Conservation (phyloP, 2,797 vertebrate genomes). For the Molossus molossus region DNA sequence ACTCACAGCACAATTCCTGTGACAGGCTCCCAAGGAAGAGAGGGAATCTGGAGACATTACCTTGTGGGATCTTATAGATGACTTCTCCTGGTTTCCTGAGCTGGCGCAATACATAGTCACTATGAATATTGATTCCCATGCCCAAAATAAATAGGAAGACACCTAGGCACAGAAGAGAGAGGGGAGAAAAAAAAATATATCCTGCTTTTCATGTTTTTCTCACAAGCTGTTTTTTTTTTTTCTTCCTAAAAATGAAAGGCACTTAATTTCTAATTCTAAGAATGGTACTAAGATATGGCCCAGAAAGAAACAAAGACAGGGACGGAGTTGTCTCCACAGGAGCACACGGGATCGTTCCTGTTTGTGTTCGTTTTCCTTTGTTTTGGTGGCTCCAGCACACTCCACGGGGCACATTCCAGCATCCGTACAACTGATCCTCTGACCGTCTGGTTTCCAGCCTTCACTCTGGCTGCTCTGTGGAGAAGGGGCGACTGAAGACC, state of each 20-base stretch:
- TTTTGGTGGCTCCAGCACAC: neutral
- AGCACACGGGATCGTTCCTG: neutral
- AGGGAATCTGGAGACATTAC: constrained; percentile 86
- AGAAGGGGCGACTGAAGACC: neutral
- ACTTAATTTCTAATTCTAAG: constrained; percentile 51
- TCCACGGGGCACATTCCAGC: fast-evolving
- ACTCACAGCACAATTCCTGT: too few relatives aligned
- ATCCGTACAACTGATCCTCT: neutral
- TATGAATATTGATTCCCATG: constrained; percentile 96
- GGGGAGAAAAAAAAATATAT: neutral
- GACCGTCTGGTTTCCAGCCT: neutral
- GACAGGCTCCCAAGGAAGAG: neutral
- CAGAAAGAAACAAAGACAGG: too few relatives aligned
- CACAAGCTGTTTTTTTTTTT: neutral
- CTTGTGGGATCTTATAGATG: constrained; percentile 95
- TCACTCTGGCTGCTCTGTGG: neutral
- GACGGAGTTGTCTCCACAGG: neutral
- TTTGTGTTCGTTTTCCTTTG: neutral
- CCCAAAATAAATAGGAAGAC: constrained; percentile 92
- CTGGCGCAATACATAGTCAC: constrained; percentile 92
- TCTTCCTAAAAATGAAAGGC: neutral
- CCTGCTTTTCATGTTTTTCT: neutral
- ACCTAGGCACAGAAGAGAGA: constrained; percentile 89
- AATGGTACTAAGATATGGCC: neutral
- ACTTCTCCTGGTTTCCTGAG: constrained; percentile 94